Percentiles rank a stretch among this genome's conserved stretches.
phyloP scores from a whole-genome alignment of 2,888 invertebrate genomes.

The Timema podura region DNA sequence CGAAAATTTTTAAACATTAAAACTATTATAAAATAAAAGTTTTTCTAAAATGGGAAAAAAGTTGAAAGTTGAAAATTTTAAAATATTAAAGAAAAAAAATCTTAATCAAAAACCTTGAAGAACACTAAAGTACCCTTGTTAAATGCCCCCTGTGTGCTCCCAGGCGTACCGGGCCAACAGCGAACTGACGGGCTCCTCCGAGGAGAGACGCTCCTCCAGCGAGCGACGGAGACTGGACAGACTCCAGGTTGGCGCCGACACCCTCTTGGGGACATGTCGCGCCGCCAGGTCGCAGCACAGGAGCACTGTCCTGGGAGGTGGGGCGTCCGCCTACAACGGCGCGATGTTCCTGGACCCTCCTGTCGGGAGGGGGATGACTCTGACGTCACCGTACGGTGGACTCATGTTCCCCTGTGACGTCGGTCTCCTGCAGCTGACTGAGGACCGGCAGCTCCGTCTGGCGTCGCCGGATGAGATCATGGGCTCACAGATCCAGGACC shows the following conservation, averaged over 20 bases:
- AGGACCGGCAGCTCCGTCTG: conserved; percentile 28
- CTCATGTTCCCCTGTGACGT: conserved; percentile 11
- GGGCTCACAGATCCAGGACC: not conserved
- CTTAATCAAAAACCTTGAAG: not conserved
- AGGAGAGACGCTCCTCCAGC: no score
- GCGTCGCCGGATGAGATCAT: conserved; percentile 20
- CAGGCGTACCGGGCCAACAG: no score
- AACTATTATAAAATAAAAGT: no score
- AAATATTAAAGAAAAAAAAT: not conserved
- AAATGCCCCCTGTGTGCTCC: no score
- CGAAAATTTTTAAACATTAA: no score
- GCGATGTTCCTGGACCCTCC: conserved; percentile 18
- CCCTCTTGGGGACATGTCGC: conserved; percentile 30
- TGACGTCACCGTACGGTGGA: not conserved
- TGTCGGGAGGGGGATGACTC: conserved; percentile 37
- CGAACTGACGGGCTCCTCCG: no score
- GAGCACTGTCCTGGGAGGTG: not conserved
- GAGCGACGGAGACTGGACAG: not conserved
- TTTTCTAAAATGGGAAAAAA: no score
- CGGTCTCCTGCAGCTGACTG: conserved; percentile 29
- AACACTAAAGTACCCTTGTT: no score
- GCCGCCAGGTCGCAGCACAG: conserved; percentile 29
- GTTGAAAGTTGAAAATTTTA: not conserved
- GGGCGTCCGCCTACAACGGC: conserved; percentile 3
- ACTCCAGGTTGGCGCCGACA: conserved; percentile 3